Evolutionary conservation across 2,888 invertebrate genomes (phyloP), one percentile per base, ranked within the genome.

Genomic region (Spatulosminthurus flaviceps): DNA sequence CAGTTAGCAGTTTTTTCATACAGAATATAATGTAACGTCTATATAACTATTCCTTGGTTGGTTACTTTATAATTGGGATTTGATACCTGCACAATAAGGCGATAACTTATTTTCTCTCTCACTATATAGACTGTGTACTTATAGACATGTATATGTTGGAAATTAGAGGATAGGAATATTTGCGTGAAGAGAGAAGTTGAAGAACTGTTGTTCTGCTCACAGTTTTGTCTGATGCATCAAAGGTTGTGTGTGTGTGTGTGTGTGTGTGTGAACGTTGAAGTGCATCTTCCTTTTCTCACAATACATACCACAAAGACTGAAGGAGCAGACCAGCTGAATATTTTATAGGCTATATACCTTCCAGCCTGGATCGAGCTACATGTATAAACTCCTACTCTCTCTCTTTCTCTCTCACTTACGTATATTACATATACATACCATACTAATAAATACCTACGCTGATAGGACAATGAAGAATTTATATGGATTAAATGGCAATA

Each of bases 401-500:
- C n/a, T n/a, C n/a, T n/a, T n/a, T n/a, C n/a, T n/a, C n/a, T n/a
- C n/a, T n/a, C n/a, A n/a, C n/a, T n/a, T n/a, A n/a, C n/a, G n/a
- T n/a, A n/a, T n/a, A n/a, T n/a, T n/a, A n/a, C n/a, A n/a, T n/a
- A 19, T n/a, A 51, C n/a, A 51, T 19, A 51, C 51, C 5, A 51
- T n/a, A n/a, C n/a, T n/a, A 51, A 51, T 51, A 51, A 51, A 51
- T 51, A 51, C 51, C 51, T 51, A 51, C 51, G 51, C 51, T 51
- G 51, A 51, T 51, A 51, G 51, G 51, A n/a, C 51, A 51, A 51
- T 51, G 51, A 51, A n/a, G 51, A 51, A 51, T 51, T 51, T 51
- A 51, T 51, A 51, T 16, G 51, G 51, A 51, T 51, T 51, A 51
- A 51, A 51, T 51, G 51, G 51, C 51, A 51, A 51, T 51, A 51